phyloP scores from a whole-genome alignment of 2,797 vertebrate species.

The Hipposideros larvatus region DNA sequence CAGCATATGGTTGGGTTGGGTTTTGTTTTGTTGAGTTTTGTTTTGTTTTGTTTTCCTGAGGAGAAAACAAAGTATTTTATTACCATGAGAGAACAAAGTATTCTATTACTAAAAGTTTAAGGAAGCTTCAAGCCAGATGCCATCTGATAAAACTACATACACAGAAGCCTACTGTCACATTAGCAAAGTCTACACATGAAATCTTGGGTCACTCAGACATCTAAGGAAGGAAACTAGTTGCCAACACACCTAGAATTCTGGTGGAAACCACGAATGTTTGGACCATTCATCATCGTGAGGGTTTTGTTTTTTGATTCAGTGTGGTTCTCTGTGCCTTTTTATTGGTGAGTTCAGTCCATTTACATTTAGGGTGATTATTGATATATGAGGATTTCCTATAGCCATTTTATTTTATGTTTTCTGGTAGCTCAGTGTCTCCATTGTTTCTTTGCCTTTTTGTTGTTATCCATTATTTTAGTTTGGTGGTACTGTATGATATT shows the following conservation, averaged over 20 bases:
- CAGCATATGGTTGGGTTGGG: too few relatives aligned
- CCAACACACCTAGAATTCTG: slow-evolving; percentile 92
- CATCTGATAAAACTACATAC: not conserved
- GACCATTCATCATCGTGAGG: slow-evolving; percentile 88
- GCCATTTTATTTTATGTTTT: too few relatives aligned
- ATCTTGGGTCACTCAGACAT: slow-evolving; percentile 91
- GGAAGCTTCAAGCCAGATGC: rapidly evolving
- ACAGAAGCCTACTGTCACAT: not conserved
- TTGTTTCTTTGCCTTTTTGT: too few relatives aligned
- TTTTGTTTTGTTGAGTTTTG: too few relatives aligned
- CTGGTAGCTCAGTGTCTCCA: too few relatives aligned
- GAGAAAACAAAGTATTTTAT: not conserved
- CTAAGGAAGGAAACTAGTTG: slow-evolving; percentile 91
- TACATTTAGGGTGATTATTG: too few relatives aligned
- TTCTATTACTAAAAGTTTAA: not conserved
- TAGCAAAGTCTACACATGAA: not conserved
- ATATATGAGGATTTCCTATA: too few relatives aligned
- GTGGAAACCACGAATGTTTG: slow-evolving; percentile 95
- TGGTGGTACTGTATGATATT: too few relatives aligned
- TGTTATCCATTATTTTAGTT: too few relatives aligned
- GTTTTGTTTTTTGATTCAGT: too few relatives aligned
- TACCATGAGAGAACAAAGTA: not conserved
- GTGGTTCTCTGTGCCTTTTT: too few relatives aligned
- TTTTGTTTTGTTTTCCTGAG: slow-evolving; percentile 74
- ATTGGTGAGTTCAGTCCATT: too few relatives aligned